Conservation (phyloP, 2,113 vertebrate species). For the Paratilapia polleni region DNA sequence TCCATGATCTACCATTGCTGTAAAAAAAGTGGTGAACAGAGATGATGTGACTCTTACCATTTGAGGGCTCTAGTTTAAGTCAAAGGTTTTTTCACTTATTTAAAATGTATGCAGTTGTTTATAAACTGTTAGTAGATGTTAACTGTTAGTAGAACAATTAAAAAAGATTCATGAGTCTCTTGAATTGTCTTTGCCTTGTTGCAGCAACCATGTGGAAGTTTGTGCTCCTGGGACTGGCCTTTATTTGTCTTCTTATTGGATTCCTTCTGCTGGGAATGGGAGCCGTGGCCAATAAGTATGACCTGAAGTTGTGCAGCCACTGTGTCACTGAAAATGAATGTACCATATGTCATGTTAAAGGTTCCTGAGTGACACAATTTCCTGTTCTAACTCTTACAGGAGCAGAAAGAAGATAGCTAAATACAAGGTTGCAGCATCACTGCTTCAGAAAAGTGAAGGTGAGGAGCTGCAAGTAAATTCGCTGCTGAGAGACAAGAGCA, state of each 20-base stretch:
- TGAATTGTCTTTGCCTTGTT: conserved; percentile 14
- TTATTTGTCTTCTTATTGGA: conserved; percentile 77
- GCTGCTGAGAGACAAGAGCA: conserved; percentile 3
- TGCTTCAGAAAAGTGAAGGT: not conserved
- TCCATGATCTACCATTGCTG: too few species aligned
- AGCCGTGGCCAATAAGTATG: conserved; percentile 86
- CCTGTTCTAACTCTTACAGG: conserved; percentile 65
- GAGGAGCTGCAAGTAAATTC: conserved; percentile 55
- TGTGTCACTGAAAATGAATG: not conserved
- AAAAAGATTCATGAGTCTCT: not conserved
- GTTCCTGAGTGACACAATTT: not conserved
- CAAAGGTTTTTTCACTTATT: not conserved
- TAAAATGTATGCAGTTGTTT: not conserved
- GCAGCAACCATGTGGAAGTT: conserved; percentile 86
- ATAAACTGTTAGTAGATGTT: not conserved
- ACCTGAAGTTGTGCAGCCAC: not conserved
- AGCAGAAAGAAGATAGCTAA: conserved; percentile 76
- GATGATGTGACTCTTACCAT: too few species aligned
- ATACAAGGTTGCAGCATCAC: conserved; percentile 49
- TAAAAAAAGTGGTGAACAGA: too few species aligned
- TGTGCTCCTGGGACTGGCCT: conserved; percentile 80
- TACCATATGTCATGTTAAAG: not conserved
- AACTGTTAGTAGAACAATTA: not conserved
- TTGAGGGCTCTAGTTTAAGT: not conserved
- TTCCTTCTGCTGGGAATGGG: conserved; percentile 83